Base-by-base conservation (phyloP, 1,140 invertebrate genomes). In the Belonocnema kinseyi region DNA sequence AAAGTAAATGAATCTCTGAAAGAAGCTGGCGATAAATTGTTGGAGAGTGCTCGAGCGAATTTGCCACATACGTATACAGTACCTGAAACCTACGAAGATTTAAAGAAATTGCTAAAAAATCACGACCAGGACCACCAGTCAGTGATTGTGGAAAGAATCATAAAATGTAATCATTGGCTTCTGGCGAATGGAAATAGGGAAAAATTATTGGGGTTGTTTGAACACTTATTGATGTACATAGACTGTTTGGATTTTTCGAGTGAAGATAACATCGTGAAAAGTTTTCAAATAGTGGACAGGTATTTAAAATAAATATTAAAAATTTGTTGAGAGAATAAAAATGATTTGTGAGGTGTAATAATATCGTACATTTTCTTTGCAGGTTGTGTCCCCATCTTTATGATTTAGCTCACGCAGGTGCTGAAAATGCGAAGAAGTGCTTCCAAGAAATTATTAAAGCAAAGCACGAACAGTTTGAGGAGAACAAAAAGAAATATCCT, bases 121-220 rank as follows among this genome's bases (percentile, higher is more conserved):
- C 93, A 94, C 77, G 92, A 92, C 51, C 89, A 93, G 11, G 88
- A 93, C 8, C 93, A 96, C 80, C 95, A 96, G 80, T 90, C 93
- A 3, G 92, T 94, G 10, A 94, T 97, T 12, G 83, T 98, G 72
- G 94, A 97, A 81, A 93, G 97, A 83, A 94, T 98, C 81, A 95
- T 98, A 58, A 97, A 97, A 91, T 96, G 94, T 82, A 96, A 97
- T 91, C 95, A 98, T 89, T 95, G 95, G 51, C 95, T 95, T 86
- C 88, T 97, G 61, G 93, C 93, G 19, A 93, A 94, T 80, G 93
- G 93, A 14, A 97, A 98, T 85, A 96, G 96, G 87, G 93, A 95
- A 66, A 94, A 95, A 86, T 91, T 98, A 40, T 93, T 94, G 50
- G 92, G 93, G 82, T 87, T 97, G 12, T 97, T 95, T 88, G 93